Percentiles rank a stretch among this genome's conserved stretches.
These are phyloP conservation scores for Sturnus vulgaris DNA, from an alignment of 2,113 vertebrate genomes.

Conservation along the genomic window DNA sequence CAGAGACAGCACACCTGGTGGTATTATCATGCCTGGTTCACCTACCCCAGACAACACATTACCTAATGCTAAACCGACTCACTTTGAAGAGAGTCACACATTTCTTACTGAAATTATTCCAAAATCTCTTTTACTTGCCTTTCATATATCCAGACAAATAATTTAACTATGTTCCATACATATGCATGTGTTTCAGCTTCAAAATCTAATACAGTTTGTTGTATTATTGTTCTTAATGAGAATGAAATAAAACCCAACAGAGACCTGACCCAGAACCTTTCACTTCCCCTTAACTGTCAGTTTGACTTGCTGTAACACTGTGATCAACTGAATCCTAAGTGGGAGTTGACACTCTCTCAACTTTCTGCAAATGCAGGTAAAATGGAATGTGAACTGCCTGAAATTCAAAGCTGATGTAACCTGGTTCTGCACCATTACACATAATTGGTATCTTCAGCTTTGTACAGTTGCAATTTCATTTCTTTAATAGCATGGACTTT, in stretches of 20 bases:
- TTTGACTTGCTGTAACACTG: conserved; percentile 56
- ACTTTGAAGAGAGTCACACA: not conserved
- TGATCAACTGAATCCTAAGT: conserved; percentile 66
- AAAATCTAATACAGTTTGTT: not conserved
- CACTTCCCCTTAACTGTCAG: conserved; percentile 59
- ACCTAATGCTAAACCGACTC: not conserved
- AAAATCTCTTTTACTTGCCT: not conserved
- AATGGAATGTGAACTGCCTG: conserved; percentile 54
- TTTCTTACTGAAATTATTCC: not conserved
- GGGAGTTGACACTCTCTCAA: conserved; percentile 61
- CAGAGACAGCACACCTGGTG: conserved; percentile 34
- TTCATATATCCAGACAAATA: not conserved
- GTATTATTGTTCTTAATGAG: conserved; percentile 55
- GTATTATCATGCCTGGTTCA: conserved; percentile 31
- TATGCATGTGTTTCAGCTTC: conserved; percentile 19
- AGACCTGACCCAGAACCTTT: conserved; percentile 59
- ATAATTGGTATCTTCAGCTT: conserved; percentile 52
- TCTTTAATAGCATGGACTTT: conserved; percentile 52
- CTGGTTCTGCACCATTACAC: conserved; percentile 62
- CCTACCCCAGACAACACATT: conserved; percentile 7
- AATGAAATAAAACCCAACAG: conserved; percentile 64
- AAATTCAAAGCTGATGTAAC: conserved; percentile 52
- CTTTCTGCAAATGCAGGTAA: conserved; percentile 52
- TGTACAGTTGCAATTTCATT: conserved; percentile 54
- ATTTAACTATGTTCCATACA: not conserved